Evolutionary conservation across 2,888 invertebrate genomes (phyloP).

Genomic region (Amphipyra berbera): DNA sequence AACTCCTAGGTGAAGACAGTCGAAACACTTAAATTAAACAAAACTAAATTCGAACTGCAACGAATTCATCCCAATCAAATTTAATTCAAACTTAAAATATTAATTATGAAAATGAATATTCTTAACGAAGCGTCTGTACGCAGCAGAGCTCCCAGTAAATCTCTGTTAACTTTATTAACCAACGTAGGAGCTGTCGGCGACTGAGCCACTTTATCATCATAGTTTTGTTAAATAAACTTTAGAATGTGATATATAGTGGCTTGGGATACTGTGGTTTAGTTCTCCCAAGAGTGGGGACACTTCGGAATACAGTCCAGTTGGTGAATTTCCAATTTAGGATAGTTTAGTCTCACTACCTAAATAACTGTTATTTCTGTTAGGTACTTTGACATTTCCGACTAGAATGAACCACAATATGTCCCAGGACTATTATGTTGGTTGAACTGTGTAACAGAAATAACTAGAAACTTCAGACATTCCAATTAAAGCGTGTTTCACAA

Average conservation of each 20-base stretch:
- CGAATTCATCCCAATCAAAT: constrained; percentile 11
- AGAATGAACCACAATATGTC: no score
- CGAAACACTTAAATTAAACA: not conserved
- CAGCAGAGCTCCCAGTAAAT: constrained; percentile 33
- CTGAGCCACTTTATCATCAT: constrained; percentile 40
- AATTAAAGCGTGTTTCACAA: no score
- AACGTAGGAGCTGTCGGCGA: constrained; percentile 34
- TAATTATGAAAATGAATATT: constrained; percentile 37
- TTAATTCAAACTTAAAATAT: constrained; percentile 26
- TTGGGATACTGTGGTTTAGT: constrained; percentile 17
- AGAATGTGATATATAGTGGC: constrained; percentile 33
- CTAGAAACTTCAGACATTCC: no score
- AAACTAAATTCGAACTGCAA: not conserved
- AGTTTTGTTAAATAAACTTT: constrained; percentile 51
- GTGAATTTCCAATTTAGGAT: constrained; percentile 1
- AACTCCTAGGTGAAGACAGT: not conserved
- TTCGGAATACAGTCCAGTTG: not conserved
- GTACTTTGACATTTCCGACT: no score
- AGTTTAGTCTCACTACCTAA: not conserved
- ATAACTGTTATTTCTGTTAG: not conserved
- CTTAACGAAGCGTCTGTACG: constrained; percentile 20
- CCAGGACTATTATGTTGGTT: no score
- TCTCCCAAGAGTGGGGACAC: constrained; percentile 18
- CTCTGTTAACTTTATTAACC: constrained; percentile 46
- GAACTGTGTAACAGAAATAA: no score